phyloP scores from a whole-genome alignment of 2,888 invertebrate species.

The Scrobipalpa atriplicella region DNA sequence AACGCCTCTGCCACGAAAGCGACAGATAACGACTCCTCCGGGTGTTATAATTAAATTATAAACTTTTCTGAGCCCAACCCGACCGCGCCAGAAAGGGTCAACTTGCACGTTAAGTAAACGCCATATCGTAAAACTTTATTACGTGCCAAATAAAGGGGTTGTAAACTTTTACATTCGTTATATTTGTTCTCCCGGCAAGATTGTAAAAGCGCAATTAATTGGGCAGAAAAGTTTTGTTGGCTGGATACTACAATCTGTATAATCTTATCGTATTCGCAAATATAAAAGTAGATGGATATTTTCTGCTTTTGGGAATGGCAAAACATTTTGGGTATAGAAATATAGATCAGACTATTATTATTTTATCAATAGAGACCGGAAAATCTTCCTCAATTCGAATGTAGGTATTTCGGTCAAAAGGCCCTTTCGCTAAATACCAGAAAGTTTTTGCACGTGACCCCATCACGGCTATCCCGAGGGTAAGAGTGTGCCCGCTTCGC shows the following conservation, averaged over 20 bases:
- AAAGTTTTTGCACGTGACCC: conserved; percentile 75
- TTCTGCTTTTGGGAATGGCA: no score
- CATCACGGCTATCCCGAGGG: conserved; percentile 60
- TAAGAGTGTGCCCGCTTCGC: conserved; percentile 41
- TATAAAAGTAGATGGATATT: no score
- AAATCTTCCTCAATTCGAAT: conserved; percentile 48
- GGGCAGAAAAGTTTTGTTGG: conserved; percentile 34
- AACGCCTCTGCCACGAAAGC: conserved; percentile 34
- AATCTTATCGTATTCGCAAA: no score
- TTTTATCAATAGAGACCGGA: background rate
- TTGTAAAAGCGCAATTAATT: conserved; percentile 61
- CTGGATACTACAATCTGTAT: no score
- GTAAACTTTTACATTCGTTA: conserved; percentile 72
- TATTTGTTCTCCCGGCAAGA: conserved; percentile 64
- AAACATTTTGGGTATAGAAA: background rate
- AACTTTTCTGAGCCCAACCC: conserved; percentile 63
- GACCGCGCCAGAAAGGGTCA: conserved; percentile 65
- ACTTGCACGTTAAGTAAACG: conserved; percentile 75
- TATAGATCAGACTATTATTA: background rate
- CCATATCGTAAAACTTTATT: conserved; percentile 78
- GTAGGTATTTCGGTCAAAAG: conserved; percentile 56
- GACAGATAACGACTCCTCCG: conserved; percentile 67
- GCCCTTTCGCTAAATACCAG: conserved; percentile 70
- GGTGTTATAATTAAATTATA: conserved; percentile 82
- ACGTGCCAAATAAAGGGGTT: conserved; percentile 80